Conservation (phyloP, 1,140 invertebrate genomes). For the Teleopsis dalmanni region DNA sequence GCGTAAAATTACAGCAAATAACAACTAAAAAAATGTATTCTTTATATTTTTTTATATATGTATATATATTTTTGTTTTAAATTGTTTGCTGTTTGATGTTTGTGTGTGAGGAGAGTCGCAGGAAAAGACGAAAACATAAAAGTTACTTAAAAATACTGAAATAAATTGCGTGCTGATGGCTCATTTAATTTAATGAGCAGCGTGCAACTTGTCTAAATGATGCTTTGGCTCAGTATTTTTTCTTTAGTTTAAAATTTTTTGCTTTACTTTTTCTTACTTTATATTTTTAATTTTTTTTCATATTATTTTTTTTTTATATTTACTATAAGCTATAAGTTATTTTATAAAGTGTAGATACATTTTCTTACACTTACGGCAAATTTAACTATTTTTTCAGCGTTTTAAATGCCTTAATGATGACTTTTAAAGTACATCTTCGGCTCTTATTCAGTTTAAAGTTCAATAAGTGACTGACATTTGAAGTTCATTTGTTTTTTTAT, state of each 20-base stretch:
- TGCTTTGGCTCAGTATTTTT: conserved; percentile 13
- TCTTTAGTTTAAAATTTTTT: conserved; percentile 14
- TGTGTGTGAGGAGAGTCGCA: conserved; percentile 2
- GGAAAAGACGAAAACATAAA: background rate
- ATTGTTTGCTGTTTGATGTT: too few species aligned
- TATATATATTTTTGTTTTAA: too few species aligned
- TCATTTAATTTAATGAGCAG: conserved; percentile 45
- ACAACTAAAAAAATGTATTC: conserved; percentile 5
- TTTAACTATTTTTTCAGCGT: background rate
- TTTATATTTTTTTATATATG: too few species aligned
- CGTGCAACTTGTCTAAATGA: conserved; percentile 44
- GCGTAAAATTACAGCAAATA: background rate
- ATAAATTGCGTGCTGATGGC: conserved; percentile 44
- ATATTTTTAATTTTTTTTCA: conserved; percentile 1
- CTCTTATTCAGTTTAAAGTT: too few species aligned
- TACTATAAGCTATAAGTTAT: background rate
- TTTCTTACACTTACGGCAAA: background rate
- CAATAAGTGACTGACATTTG: too few species aligned
- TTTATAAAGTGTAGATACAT: background rate
- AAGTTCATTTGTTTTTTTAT: too few species aligned
- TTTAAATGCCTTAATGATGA: too few species aligned
- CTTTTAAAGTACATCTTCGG: too few species aligned
- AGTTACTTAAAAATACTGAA: conserved; percentile 41
- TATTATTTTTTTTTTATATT: background rate
- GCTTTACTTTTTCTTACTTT: background rate